phyloP scores from a whole-genome alignment of 2,113 vertebrate species.

The Atrichornis clamosus region DNA sequence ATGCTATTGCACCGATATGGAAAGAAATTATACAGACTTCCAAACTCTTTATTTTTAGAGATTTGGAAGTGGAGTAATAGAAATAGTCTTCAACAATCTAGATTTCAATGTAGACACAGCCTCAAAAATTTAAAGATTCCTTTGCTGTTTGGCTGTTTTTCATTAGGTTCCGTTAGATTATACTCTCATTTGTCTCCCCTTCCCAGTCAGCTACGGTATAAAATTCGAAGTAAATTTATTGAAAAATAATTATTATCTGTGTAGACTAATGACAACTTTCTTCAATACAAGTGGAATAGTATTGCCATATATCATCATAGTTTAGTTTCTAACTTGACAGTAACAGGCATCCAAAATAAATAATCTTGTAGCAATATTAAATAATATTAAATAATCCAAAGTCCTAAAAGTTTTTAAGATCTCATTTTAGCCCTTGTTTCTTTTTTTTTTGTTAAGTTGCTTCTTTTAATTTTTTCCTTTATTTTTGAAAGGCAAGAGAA shows the following conservation, averaged over 20 bases:
- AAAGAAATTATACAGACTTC: background rate
- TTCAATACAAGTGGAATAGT: background rate
- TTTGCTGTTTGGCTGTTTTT: background rate
- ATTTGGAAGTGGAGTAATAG: background rate
- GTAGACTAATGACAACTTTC: background rate
- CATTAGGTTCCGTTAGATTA: background rate
- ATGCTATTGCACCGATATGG: background rate
- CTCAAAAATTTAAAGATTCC: background rate
- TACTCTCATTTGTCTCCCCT: background rate
- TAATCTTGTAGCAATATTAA: background rate
- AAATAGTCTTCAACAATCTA: background rate
- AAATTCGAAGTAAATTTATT: background rate
- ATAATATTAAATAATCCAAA: background rate
- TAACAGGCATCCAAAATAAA: background rate
- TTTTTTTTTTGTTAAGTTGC: background rate
- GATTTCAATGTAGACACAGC: background rate
- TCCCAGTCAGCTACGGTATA: background rate
- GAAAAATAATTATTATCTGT: background rate
- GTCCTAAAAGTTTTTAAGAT: background rate
- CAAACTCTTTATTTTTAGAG: background rate
- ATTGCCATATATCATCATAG: background rate
- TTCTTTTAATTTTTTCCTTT: background rate
- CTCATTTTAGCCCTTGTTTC: background rate
- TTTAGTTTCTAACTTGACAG: background rate
- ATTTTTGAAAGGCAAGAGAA: background rate